Percentiles rank a stretch among this genome's conserved stretches.
These are phyloP conservation scores for Phasia obesa DNA, from an alignment of 2,888 invertebrate genomes.

Conservation along the genomic window DNA sequence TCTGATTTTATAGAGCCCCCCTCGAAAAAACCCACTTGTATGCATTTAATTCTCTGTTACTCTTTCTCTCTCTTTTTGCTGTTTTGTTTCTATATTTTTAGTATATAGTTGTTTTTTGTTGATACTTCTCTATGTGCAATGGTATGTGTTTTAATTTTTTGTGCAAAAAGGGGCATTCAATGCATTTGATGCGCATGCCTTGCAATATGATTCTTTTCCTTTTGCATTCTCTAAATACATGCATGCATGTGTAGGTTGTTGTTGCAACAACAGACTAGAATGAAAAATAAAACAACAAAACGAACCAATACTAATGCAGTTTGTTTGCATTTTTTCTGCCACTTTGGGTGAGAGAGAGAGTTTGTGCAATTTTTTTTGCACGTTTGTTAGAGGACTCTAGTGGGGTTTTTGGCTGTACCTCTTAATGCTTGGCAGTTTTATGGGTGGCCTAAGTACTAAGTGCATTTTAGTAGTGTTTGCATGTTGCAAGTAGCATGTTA, in stretches of 20 bases:
- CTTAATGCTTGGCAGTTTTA: slow-evolving; percentile 17
- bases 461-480: slow-evolving; percentile 59
- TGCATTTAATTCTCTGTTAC: slow-evolving; percentile 39
- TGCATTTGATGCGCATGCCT: slow-evolving; percentile 53
- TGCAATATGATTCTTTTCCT: slow-evolving; percentile 30
- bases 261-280: slow-evolving; percentile 50
- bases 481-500: slow-evolving; percentile 55
- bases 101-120: slow-evolving; percentile 22
- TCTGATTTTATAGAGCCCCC: neutral
- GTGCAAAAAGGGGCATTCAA: slow-evolving; percentile 64
- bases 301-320: slow-evolving; percentile 65
- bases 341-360: slow-evolving; percentile 10
- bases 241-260: neutral
- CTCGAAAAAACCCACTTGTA: slow-evolving; percentile 57
- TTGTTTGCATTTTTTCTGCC: slow-evolving; percentile 19
- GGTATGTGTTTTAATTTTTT: neutral
- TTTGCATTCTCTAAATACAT: slow-evolving; percentile 59
- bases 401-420: neutral
- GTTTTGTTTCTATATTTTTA: slow-evolving; percentile 37
- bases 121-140: neutral
- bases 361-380: slow-evolving; percentile 39
- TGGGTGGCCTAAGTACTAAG: slow-evolving; percentile 23
- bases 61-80: slow-evolving; percentile 8
- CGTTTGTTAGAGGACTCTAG: neutral
- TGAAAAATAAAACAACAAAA: slow-evolving; percentile 64